These are phyloP conservation scores for Climacteris rufus DNA, from an alignment of 2,113 vertebrate species.

Conservation along the genomic window DNA sequence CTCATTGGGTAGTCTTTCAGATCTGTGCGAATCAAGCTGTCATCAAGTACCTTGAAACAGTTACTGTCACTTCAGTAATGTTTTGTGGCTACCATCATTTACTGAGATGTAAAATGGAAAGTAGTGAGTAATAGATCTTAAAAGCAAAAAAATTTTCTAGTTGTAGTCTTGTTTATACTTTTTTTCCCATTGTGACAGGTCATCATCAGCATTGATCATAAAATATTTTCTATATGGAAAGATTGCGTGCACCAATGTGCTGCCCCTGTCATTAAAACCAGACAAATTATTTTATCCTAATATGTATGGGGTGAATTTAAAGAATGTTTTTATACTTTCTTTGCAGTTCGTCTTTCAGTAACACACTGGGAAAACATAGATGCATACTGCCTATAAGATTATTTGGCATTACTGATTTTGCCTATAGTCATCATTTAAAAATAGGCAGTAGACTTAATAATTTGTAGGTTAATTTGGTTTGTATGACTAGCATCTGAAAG, in stretches of 20 bases:
- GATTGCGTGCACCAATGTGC: background rate
- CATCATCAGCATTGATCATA: background rate
- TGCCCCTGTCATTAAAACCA: background rate
- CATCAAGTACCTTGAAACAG: background rate
- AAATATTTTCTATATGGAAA: background rate
- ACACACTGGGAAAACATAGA: background rate
- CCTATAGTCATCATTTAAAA: background rate
- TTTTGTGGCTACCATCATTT: background rate
- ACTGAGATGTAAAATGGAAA: background rate
- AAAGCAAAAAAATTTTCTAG: background rate
- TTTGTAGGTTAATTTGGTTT: background rate
- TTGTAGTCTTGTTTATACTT: background rate
- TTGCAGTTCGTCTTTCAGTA: background rate
- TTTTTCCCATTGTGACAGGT: background rate
- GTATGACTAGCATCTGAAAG: background rate
- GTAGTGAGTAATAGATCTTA: background rate
- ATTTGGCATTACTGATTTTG: background rate
- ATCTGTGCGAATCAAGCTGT: background rate
- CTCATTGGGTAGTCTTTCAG: background rate
- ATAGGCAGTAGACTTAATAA: background rate
- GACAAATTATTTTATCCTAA: background rate
- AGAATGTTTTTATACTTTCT: background rate
- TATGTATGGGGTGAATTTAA: background rate
- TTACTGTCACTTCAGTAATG: background rate
- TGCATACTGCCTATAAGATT: background rate